phyloP scores from a whole-genome alignment of 30 jellyfish, hydroid and myxozoan species.

The Aurelia aurita region DNA sequence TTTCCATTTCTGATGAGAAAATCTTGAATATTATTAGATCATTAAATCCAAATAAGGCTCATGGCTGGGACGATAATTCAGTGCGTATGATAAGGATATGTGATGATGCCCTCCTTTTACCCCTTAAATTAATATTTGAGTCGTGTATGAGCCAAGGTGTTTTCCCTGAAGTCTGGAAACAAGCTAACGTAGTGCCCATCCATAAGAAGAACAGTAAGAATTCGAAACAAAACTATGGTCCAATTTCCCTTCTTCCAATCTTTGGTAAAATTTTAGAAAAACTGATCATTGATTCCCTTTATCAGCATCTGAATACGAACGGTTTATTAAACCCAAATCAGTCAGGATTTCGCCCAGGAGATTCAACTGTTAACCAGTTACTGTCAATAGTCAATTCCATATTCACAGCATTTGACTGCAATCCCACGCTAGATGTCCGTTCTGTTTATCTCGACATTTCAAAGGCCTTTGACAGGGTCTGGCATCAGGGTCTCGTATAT shows the following conservation, averaged over 20 bases:
- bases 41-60: conserved; percentile 56
- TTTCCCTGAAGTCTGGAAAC: conserved; percentile 38
- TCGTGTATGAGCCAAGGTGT: conserved; percentile 4
- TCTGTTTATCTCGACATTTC: conserved; percentile 53
- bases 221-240: conserved; percentile 32
- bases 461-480: conserved; percentile 71
- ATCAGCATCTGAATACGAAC: background rate
- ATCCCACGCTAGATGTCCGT: conserved; percentile 48
- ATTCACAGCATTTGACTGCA: conserved; percentile 56
- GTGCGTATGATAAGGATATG: conserved; percentile 49
- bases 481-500: too few relatives aligned
- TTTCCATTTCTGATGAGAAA: conserved; percentile 20
- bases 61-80: conserved; percentile 75
- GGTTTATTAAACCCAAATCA: too few relatives aligned
- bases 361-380: conserved; percentile 42
- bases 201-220: too few relatives aligned
- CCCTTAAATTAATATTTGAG: conserved; percentile 29
- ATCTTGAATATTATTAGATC: conserved; percentile 13
- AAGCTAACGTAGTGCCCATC: conserved; percentile 39
- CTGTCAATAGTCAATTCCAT: conserved; percentile 28
- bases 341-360: too few relatives aligned
- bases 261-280: conserved; percentile 47
- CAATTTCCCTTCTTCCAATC: conserved; percentile 58
- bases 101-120: conserved; percentile 42
- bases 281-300: conserved; percentile 35